These are phyloP conservation scores for Phrynocephalus vlangalii DNA, from an alignment of 2,797 vertebrate species.

Conservation along the genomic window DNA sequence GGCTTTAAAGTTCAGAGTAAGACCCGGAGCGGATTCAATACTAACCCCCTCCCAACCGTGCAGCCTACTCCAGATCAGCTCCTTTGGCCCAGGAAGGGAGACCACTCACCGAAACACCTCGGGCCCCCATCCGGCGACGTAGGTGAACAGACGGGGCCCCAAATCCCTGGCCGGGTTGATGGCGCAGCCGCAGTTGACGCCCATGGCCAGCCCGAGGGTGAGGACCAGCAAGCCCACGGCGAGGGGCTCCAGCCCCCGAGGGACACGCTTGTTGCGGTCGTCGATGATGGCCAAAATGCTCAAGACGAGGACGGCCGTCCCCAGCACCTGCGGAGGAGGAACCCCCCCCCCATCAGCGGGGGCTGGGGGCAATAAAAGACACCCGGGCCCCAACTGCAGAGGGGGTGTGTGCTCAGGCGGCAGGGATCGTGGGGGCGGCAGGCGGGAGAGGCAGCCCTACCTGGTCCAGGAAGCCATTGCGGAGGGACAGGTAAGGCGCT, in stretches of 20 bases:
- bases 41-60: too few species aligned
- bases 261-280: conserved; percentile 79
- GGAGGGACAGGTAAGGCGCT: conserved; percentile 72
- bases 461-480: conserved; percentile 85
- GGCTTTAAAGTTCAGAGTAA: too few species aligned
- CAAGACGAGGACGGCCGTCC: conserved; percentile 81
- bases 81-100: rapidly evolving
- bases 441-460: conserved; percentile 53
- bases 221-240: conserved; percentile 82
- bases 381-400: too few species aligned
- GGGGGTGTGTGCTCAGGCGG: background rate
- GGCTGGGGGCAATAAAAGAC: too few species aligned
- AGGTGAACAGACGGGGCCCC: conserved; percentile 88
- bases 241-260: conserved; percentile 79
- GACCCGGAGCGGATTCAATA: too few species aligned
- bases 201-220: conserved; percentile 83
- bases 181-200: conserved; percentile 83
- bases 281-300: conserved; percentile 83
- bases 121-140: conserved; percentile 85
- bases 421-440: background rate
- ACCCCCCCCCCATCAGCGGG: too few species aligned
- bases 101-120: conserved; percentile 89
- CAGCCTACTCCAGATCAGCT: too few species aligned
- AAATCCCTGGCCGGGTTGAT: conserved; percentile 90
- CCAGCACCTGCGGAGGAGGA: conserved; percentile 76